Conservation (phyloP, 2,888 invertebrate species). For the Eupithecia subumbrata region DNA sequence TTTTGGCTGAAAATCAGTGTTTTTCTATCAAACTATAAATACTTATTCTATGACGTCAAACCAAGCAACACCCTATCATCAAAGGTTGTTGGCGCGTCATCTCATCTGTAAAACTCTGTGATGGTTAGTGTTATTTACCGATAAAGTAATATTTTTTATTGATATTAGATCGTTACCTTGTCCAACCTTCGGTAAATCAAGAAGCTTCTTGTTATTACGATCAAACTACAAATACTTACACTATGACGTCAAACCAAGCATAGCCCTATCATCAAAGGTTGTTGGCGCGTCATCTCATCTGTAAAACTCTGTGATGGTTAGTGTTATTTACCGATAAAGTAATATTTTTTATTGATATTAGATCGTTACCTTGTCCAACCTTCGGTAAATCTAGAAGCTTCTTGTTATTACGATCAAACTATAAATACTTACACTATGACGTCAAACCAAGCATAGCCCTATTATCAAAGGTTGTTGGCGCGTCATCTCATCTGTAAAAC, state of each 20-base stretch:
- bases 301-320: constrained; percentile 24
- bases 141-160: too few relatives aligned
- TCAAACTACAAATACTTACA: constrained; percentile 33
- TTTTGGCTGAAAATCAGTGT: too few relatives aligned
- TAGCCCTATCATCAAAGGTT: constrained; percentile 42
- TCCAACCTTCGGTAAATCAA: not conserved
- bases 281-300: constrained; percentile 40
- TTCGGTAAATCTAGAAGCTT: not conserved
- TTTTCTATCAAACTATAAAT: too few relatives aligned
- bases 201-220: not conserved
- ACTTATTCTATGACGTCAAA: too few relatives aligned
- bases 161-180: not conserved
- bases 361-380: not conserved
- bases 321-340: not conserved
- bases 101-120: constrained; percentile 35
- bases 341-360: too few relatives aligned
- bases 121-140: not conserved
- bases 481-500: constrained; percentile 37
- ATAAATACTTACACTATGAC: constrained; percentile 39
- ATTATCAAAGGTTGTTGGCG: constrained; percentile 45
- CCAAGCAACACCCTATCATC: too few relatives aligned
- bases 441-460: constrained; percentile 37
- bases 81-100: constrained; percentile 37
- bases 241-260: constrained; percentile 43
- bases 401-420: constrained; percentile 14